A percentile compares a stretch with the other conserved stretches of the same genome.
Evolutionary conservation across 2,888 invertebrate genomes (phyloP).

Genomic region (Drosophila kanekoi): DNA sequence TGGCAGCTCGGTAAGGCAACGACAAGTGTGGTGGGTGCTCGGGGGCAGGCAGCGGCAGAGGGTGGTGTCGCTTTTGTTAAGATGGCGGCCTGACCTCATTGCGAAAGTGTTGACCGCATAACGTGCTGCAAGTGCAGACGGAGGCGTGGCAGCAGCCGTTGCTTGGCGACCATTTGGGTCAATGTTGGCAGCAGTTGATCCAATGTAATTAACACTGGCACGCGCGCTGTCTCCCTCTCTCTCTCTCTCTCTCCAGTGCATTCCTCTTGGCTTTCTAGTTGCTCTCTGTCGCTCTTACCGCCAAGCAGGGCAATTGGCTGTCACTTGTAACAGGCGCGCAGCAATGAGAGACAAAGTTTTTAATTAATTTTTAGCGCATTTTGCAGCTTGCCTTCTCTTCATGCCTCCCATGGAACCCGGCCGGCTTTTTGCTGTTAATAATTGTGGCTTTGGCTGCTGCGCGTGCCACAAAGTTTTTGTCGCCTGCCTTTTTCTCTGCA

Average conservation of each 20-base stretch:
- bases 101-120: conserved; percentile 76
- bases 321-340: conserved; percentile 76
- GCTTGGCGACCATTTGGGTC: conserved; percentile 57
- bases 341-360: conserved; percentile 57
- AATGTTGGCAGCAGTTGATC: conserved; percentile 54
- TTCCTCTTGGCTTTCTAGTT: conserved; percentile 5
- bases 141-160: conserved; percentile 6
- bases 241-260: conserved; percentile 2
- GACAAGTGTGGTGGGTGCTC: conserved; percentile 7
- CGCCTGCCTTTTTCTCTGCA: conserved; percentile 14
- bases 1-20: conserved; percentile 21
- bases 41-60: background rate
- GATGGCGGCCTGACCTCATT: conserved; percentile 61
- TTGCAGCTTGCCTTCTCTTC: conserved; percentile 16
- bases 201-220: conserved; percentile 70
- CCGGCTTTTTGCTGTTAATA: conserved; percentile 39
- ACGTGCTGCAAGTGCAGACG: conserved; percentile 27
- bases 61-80: conserved; percentile 36
- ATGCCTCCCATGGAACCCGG: background rate
- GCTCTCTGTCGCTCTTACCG: conserved; percentile 48
- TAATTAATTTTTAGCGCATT: conserved; percentile 75
- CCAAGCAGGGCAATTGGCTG: conserved; percentile 59
- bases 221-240: conserved; percentile 5
- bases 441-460: conserved; percentile 49
- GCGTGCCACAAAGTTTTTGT: conserved; percentile 58